Base-by-base conservation (phyloP, 2,888 invertebrate species). In the Pollenia angustigena region DNA sequence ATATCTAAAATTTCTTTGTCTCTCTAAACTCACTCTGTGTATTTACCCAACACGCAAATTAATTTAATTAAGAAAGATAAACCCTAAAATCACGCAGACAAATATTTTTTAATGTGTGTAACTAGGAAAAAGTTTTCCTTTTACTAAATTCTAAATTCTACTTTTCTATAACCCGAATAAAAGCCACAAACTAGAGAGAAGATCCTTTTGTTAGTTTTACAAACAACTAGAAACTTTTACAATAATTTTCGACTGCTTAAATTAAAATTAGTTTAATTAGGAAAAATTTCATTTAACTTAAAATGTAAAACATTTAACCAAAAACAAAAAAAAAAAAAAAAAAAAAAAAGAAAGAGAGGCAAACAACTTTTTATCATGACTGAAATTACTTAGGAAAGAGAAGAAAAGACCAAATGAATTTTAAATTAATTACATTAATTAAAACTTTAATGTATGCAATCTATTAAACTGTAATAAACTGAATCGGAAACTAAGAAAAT, bases 381-480 rank as follows among this genome's bases (percentile, higher is more conserved):
- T 23, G 40, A 46, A 69, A 14, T 60, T 50, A 40, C 14, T 7
- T 6, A 16, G 16, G 1, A n/a, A 32, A 23, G 50, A n/a, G 44
- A 11, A 46, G 60, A 18, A 40, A 50, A 74, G 74, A 74, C 9
- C 18, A 46, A 71, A 10, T 56, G 56, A 50, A 16, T 60, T 80
- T 83, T 48, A 80, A 87, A 87, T 84, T 87, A 81, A 87, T 87
- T 87, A 83, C 80, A 81, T 76, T 87, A 87, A 87, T 87, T 87
- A 83, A 87, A 83, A 66, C 32, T 84, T 78, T 78, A 87, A 54
- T 83, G 72, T 62, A 60, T 44, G 32, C 54, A 76, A 87, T 87
- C 68, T 87, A 83, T 87, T 83, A 81, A 71, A 83, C 50, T 48
- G 56, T 75, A 80, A 82, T 82, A 75, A 69, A 75, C 50, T 71